Percentiles rank a stretch among this genome's conserved stretches.
phyloP scores from a whole-genome alignment of 35 echinoderm and acorn worm species.

The Lytechinus pictus region DNA sequence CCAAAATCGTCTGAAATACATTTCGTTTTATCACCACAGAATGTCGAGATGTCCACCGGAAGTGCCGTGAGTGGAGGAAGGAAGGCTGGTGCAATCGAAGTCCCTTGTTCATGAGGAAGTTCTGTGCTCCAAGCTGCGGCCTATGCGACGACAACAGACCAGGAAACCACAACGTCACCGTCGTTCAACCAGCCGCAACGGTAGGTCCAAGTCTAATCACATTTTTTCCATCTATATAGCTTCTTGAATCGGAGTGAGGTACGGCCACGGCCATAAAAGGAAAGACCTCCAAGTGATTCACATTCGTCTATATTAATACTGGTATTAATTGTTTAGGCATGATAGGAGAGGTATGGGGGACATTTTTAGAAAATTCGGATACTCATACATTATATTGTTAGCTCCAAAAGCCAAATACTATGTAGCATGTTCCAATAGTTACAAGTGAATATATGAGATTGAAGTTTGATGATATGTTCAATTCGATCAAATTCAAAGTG shows the following conservation, averaged over 20 bases:
- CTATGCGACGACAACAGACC: slow-evolving; percentile 44
- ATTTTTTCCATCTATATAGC: background rate
- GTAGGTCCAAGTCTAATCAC: background rate
- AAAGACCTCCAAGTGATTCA: background rate
- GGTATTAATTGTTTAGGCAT: background rate
- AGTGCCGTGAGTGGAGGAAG: slow-evolving; percentile 36
- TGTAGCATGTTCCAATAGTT: too few relatives aligned
- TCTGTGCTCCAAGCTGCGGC: slow-evolving; percentile 38
- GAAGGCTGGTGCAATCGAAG: slow-evolving; percentile 23
- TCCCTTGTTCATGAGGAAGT: slow-evolving; percentile 40
- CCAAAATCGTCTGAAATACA: too few relatives aligned
- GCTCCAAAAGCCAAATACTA: too few relatives aligned
- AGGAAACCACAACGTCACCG: background rate
- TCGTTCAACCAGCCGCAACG: background rate
- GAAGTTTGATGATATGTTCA: too few relatives aligned
- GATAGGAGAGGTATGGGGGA: too few relatives aligned
- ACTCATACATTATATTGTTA: too few relatives aligned
- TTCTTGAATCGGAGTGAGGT: background rate
- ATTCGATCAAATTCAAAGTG: too few relatives aligned
- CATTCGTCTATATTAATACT: background rate
- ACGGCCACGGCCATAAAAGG: too few relatives aligned
- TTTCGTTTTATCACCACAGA: background rate
- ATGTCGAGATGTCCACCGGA: slow-evolving; percentile 38
- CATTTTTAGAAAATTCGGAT: too few relatives aligned
- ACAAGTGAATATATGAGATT: too few relatives aligned